Evolutionary conservation across 2,113 vertebrate species (phyloP), one percentile per base, ranked within the genome.

Genomic region (Ciconia stormi): DNA sequence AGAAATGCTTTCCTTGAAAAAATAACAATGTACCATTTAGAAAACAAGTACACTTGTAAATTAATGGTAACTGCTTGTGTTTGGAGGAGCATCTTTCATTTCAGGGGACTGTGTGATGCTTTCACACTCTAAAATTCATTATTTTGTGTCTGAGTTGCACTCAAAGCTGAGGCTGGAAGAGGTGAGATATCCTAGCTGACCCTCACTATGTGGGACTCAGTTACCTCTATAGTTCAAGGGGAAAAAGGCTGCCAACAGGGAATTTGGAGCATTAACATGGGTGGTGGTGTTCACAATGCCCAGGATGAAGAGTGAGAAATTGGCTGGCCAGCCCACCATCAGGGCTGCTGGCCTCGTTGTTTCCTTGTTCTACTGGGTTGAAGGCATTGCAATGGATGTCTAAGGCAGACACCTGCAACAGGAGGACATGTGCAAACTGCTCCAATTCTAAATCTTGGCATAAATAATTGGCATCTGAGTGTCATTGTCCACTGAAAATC

Each of bases 31-130:
- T 59, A 47, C 44, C 29, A 59, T 74, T 76, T 47, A 86, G 52
- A 79, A 95, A 80, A 73, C 53, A 72, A 62, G 62, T 61, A 9
- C 17, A 34, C 34, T 93, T 95, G 49, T 58, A 85, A 69, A 89
- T 61, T 62, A 50, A 79, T 42, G 10, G 7, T 27, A 87, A 85
- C 7, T 67, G 36, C 38, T 82, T 61, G 26, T 38, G 27, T 69
- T 84, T 82, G 58, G 67, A 95, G 44, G 7, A 89, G 5, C 20
- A 53, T 50, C 30, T 73, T 94, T 89, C 27, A 58, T 91, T 87
- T 79, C n/a, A 84, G 34, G 22, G 19, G 11, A 59, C 49, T 46
- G 29, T 53, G 40, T 73, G 49, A 65, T 73, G 23, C 13, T 67
- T 95, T 91, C 32, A 34, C 16, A 11, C 42, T 36, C 38, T 82